These are phyloP conservation scores for Contarinia nasturtii DNA, from an alignment of 1,140 invertebrate species.

Conservation along the genomic window DNA sequence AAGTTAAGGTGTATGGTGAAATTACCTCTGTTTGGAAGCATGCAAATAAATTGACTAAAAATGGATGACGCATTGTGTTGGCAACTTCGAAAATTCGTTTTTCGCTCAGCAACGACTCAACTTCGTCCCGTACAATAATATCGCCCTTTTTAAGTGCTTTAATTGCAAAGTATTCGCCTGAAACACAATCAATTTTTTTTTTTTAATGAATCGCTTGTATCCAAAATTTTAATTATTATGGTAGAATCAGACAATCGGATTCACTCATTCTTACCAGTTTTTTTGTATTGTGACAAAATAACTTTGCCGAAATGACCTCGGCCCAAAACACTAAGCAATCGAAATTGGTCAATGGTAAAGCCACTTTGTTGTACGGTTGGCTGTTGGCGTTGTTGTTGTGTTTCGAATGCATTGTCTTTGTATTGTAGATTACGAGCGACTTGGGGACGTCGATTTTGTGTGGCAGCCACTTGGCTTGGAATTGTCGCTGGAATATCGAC, in stretches of 20 bases:
- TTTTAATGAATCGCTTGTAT: too few relatives aligned
- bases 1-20: neutral
- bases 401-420: slow-evolving; percentile 5
- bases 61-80: slow-evolving; percentile 90
- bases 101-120: slow-evolving; percentile 94
- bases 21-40: slow-evolving; percentile 93
- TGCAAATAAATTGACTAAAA: slow-evolving; percentile 96
- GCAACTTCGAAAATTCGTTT: slow-evolving; percentile 99
- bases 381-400: slow-evolving; percentile 6
- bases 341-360: slow-evolving; percentile 82
- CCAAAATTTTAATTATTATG: too few relatives aligned
- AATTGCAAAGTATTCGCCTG: slow-evolving; percentile 77
- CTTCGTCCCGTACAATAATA: slow-evolving; percentile 95
- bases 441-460: slow-evolving; percentile 1
- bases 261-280: slow-evolving; percentile 54
- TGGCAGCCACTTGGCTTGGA: slow-evolving; percentile 1
- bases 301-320: slow-evolving; percentile 99
- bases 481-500: neutral
- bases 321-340: slow-evolving; percentile 87
- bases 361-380: slow-evolving; percentile 28
- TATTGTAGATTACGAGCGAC: neutral
- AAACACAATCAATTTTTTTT: too few relatives aligned
- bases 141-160: slow-evolving; percentile 99
- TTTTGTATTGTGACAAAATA: slow-evolving; percentile 87
- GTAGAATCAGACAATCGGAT: too few relatives aligned